Base-by-base conservation (phyloP, 2,797 vertebrate genomes). In the Phrynocephalus forsythii region DNA sequence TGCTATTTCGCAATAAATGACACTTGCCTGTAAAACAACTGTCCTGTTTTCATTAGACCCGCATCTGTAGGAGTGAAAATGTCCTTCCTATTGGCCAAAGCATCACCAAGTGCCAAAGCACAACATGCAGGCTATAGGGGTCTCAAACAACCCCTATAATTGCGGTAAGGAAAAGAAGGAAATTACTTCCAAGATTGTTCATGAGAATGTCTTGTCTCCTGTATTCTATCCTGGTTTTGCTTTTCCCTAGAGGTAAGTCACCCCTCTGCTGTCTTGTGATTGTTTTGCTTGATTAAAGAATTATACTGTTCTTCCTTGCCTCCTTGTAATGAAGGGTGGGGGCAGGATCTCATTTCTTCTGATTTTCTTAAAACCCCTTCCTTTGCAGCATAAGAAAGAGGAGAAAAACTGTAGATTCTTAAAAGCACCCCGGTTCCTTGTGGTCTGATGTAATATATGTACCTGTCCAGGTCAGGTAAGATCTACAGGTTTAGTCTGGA, bases 61-160 rank as follows among this genome's bases (percentile, higher is more conserved):
- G 15, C 33, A 83, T 60, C 30, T 26, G 18, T 63, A 68, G 78
- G 26, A 24, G 11, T 18, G 8, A 18, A 20, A 56, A 8, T 9
- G n/a, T n/a, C 2, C 24, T 30, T 84, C 50, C 20, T 38, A 80
- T 75, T 75, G 7, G 28, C n/a, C 80, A 73, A 67, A 88, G 16
- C 38, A 28, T 50, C 50, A 67, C 68, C 71, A 67, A 72, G 18
- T 22, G 15, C 68, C 22, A 48, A 86, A 67, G 63, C 3, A 56
- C 28, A 85, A 68, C 48, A 71, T 82, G 79, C 2, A 24, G 88
- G 80, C 50, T 26, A 89, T 88, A 28, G 52, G 66, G 84, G 88
- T 73, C 24, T 67, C 76, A 63, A 15, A 73, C 20, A n/a, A 10
- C 24, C 7, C 15, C 60, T 60, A 38, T 50, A 24, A 76, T 4